Evolutionary conservation across 2,888 invertebrate species (phyloP), one percentile per base, ranked within the genome.

Genomic region (Corbicula japonica): DNA sequence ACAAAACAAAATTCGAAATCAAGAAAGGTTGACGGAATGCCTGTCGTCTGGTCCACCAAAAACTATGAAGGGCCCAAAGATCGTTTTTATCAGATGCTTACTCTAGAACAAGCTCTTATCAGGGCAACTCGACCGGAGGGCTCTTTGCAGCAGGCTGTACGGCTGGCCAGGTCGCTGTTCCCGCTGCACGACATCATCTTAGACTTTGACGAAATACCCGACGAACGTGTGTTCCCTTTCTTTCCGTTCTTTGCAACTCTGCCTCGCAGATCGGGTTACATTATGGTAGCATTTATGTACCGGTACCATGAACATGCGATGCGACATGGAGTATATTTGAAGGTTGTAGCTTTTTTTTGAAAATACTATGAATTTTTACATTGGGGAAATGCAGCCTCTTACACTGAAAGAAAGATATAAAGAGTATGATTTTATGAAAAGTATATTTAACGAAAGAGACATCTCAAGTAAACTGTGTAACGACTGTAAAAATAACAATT

Each of bases 241-340:
- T 26, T 26, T 3, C 35, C 28, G 8, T 52, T 65, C 23, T 1
- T 52, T 21, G 30, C 41, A 12, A 10, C 18, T 10, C 12, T 26
- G 4, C 26, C 35, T 52, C 35, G 15, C 1, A 35, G 34, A 26
- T 23, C 15, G 15, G 28, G 26, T 26, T 54, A 38, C n/a, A 48
- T 69, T 4, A 34, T 69, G 0, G 23, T 69, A 10, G 58, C 69
- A 4, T 69, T 58, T 32, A 69, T 69, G 69, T 69, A 54, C 34
- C 8, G 48, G 23, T 69, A 69, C 34, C 69, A 69, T 35, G 70
- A 60, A 18, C 70, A 70, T 30, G 70, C 35, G 5, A 61, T 70
- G 70, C 21, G 70, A 18, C 70, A 70, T 46, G 70, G 70, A 0
- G 70, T 70, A 0, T 70, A 70, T 50, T 38, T 70, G 18, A 60